These are phyloP conservation scores for Drosophila trapezifrons DNA, from an alignment of 1,140 invertebrate genomes.

Conservation along the genomic window DNA sequence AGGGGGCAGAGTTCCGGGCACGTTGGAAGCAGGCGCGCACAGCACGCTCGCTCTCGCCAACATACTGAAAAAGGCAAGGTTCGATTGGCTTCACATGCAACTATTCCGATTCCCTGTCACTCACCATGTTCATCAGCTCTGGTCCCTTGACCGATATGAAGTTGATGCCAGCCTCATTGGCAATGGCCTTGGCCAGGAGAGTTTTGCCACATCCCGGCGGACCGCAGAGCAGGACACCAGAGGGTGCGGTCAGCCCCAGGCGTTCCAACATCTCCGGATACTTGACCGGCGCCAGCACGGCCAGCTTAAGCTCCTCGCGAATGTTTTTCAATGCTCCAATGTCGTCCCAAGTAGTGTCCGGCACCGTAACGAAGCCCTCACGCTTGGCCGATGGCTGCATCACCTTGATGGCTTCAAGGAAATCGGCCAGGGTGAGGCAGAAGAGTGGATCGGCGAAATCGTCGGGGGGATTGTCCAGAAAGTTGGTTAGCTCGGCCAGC, in stretches of 20 bases:
- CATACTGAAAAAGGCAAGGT: constrained; percentile 89
- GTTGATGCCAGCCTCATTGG: constrained; percentile 98
- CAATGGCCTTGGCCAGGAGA: constrained; percentile 95
- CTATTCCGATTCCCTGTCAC: background rate
- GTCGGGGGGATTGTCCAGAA: constrained; percentile 85
- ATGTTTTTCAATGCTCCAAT: constrained; percentile 96
- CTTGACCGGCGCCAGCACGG: constrained; percentile 96
- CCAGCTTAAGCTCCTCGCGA: constrained; percentile 94
- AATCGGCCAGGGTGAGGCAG: constrained; percentile 90
- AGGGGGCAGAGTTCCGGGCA: constrained; percentile 97
- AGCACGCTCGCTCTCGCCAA: constrained; percentile 99
- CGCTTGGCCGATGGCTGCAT: constrained; percentile 97
- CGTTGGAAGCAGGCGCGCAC: constrained; percentile 97
- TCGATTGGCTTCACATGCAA: background rate
- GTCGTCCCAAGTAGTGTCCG: constrained; percentile 98
- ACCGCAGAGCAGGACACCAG: constrained; percentile 96
- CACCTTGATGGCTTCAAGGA: constrained; percentile 90
- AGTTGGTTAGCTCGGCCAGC: constrained; percentile 84
- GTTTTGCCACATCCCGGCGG: constrained; percentile 98
- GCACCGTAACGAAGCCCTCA: constrained; percentile 98
- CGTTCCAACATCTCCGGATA: constrained; percentile 91
- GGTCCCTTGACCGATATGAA: constrained; percentile 99
- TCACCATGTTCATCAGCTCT: constrained; percentile 97
- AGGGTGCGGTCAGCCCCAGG: constrained; percentile 91
- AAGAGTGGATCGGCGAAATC: constrained; percentile 84